phyloP scores from a whole-genome alignment of 1,140 invertebrate genomes.

The Cydia splendana region DNA sequence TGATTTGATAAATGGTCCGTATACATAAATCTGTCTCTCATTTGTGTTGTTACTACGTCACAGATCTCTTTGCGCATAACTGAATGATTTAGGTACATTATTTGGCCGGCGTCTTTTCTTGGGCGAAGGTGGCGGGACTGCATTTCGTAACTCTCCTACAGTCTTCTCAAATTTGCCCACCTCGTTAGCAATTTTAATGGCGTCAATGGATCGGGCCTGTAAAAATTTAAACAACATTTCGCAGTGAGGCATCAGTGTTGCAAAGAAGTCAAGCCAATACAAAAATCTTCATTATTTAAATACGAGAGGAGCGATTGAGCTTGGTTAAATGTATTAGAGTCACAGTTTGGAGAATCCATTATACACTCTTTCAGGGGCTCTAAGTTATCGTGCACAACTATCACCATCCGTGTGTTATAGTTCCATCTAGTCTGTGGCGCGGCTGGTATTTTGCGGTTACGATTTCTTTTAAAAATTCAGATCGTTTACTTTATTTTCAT shows the following conservation, averaged over 20 bases:
- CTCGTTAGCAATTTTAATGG: slow-evolving; percentile 33
- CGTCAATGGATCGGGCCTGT: slow-evolving; percentile 33
- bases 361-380: slow-evolving; percentile 37
- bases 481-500: slow-evolving; percentile 9
- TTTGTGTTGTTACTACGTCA: slow-evolving; percentile 33
- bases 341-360: slow-evolving; percentile 33
- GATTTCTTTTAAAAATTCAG: slow-evolving; percentile 35
- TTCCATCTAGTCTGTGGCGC: slow-evolving; percentile 38
- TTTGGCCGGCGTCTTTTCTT: slow-evolving; percentile 33
- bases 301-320: slow-evolving; percentile 35
- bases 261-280: slow-evolving; percentile 37
- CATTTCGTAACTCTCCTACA: slow-evolving; percentile 31
- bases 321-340: slow-evolving; percentile 35
- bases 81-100: slow-evolving; percentile 13
- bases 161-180: slow-evolving; percentile 33
- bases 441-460: slow-evolving; percentile 11
- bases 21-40: no score
- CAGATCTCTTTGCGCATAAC: slow-evolving; percentile 34
- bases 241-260: slow-evolving; percentile 36
- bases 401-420: slow-evolving; percentile 36
- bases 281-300: slow-evolving; percentile 34
- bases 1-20: no score
- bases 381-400: slow-evolving; percentile 33
- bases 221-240: slow-evolving; percentile 38
- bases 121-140: slow-evolving; percentile 26